Evolutionary conservation across 2,113 vertebrate genomes (phyloP).

Genomic region (Orientallactaga bullata): DNA sequence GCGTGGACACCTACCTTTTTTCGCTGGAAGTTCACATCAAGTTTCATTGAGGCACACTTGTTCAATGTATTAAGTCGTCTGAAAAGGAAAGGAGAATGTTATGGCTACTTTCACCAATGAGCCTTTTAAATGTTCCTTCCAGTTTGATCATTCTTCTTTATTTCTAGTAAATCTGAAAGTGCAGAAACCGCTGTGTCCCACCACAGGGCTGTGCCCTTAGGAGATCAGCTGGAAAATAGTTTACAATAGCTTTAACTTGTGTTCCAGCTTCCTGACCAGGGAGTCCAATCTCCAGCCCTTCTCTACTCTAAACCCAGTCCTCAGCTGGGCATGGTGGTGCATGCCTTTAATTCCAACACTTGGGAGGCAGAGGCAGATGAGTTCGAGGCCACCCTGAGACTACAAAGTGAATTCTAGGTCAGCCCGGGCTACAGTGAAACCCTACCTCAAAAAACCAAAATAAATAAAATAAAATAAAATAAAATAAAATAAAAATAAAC

Average conservation of each 20-base stretch:
- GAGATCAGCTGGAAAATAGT: background rate
- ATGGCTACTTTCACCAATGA: constrained; percentile 73
- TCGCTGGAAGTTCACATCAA: constrained; percentile 96
- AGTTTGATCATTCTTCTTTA: constrained; percentile 7
- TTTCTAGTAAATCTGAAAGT: background rate
- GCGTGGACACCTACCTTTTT: constrained; percentile 91
- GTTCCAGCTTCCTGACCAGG: background rate
- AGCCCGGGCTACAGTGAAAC: too few species aligned
- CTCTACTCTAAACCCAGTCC: background rate
- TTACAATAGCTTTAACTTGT: background rate
- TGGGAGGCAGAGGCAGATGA: too few species aligned
- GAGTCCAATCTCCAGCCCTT: background rate
- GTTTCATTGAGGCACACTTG: constrained; percentile 99
- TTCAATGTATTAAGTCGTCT: constrained; percentile 98
- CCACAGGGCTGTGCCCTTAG: too few species aligned
- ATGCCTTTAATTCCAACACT: too few species aligned
- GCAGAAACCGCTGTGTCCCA: background rate
- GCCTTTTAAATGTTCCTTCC: constrained; percentile 45
- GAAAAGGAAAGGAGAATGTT: constrained; percentile 86
- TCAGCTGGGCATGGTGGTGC: too few species aligned
- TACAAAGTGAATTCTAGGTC: too few species aligned
- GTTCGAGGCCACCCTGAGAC: too few species aligned
- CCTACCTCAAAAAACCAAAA: too few species aligned
- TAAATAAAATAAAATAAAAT: too few species aligned
- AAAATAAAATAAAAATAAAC: background rate